A percentile compares a stretch with the other conserved stretches of the same genome.
Evolutionary conservation across 2,113 vertebrate genomes (phyloP).

Genomic region (Neolamprologus hecqui): DNA sequence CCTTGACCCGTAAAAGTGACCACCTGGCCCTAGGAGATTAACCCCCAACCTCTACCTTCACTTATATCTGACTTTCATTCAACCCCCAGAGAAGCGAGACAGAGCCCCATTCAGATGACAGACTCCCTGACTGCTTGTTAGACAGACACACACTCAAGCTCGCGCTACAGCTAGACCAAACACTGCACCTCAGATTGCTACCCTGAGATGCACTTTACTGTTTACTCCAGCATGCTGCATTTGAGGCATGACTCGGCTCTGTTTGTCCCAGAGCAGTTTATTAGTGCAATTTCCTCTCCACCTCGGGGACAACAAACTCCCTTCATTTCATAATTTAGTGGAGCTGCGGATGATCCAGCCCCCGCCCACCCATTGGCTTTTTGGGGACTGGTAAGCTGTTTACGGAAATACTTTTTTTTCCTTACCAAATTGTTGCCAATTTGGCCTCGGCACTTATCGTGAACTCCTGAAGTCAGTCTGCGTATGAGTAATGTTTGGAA

Average conservation of each 20-base stretch:
- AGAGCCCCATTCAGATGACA: constrained; percentile 24
- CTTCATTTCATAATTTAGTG: constrained; percentile 16
- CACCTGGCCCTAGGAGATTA: constrained; percentile 10
- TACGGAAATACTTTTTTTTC: background rate
- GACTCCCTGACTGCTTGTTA: background rate
- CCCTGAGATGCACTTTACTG: background rate
- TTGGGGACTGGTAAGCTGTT: background rate
- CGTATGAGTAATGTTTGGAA: background rate
- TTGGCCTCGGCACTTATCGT: background rate
- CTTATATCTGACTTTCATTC: constrained; percentile 26
- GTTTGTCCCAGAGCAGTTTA: constrained; percentile 43
- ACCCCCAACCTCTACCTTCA: constrained; percentile 31
- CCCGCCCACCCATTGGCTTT: background rate
- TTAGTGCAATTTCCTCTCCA: constrained; percentile 36
- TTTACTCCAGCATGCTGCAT: background rate
- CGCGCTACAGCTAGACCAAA: constrained; percentile 2
- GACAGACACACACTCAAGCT: background rate
- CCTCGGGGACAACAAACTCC: constrained; percentile 17
- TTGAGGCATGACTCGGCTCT: background rate
- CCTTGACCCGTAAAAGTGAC: constrained; percentile 30
- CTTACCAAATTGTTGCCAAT: background rate
- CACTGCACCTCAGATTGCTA: background rate
- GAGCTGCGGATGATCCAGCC: background rate
- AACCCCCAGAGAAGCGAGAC: background rate
- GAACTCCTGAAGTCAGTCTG: background rate